phyloP scores from a whole-genome alignment of 2,113 vertebrate genomes.

The Gopherus evgoodei region DNA sequence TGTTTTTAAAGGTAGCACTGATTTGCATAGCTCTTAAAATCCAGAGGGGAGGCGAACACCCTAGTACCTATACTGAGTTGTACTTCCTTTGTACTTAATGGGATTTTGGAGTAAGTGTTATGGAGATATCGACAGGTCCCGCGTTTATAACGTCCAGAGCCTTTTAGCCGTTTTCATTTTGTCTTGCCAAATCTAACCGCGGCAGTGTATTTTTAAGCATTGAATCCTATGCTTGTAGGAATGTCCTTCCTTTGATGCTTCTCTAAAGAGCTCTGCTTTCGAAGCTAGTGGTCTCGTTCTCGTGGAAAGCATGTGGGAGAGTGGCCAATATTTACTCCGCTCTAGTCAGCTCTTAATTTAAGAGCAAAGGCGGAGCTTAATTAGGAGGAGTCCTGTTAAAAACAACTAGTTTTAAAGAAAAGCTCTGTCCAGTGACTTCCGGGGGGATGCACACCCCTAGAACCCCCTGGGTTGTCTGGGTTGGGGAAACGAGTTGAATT shows the following conservation, averaged over 20 bases:
- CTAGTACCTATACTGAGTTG: constrained; percentile 69
- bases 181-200: constrained; percentile 19
- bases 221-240: constrained; percentile 29
- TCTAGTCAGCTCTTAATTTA: neutral
- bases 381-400: neutral
- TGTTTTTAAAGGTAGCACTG: constrained; percentile 79
- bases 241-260: constrained; percentile 10
- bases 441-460: neutral
- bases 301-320: neutral
- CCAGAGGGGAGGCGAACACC: constrained; percentile 47
- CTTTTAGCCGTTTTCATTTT: constrained; percentile 46
- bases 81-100: constrained; percentile 75
- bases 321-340: neutral
- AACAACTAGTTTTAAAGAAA: neutral
- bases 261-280: constrained; percentile 13
- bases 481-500: constrained; percentile 5
- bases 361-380: constrained; percentile 45
- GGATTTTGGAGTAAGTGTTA: constrained; percentile 82
- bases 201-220: constrained; percentile 34
- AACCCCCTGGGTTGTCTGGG: neutral
- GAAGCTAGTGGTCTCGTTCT: constrained; percentile 1
- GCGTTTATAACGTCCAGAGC: constrained; percentile 65
- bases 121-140: constrained; percentile 72
- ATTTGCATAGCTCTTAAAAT: constrained; percentile 62
- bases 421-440: neutral